Evolutionary conservation across 64 coral and sea anemone genomes (phyloP).

Genomic region (Stichodactyla mertensii): DNA sequence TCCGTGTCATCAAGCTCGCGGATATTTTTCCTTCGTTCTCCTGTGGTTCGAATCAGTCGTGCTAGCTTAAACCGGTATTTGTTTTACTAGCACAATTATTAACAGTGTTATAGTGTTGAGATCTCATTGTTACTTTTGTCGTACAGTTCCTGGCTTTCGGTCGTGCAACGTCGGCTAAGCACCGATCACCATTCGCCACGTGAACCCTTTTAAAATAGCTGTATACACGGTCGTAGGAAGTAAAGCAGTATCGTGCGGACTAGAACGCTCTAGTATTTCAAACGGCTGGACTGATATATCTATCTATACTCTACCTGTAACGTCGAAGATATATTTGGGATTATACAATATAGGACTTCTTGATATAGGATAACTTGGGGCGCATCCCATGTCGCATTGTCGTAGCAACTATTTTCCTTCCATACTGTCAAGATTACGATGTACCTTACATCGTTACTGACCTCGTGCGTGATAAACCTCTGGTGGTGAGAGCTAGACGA

Average conservation of each 20-base stretch:
- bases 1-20: constrained; percentile 56
- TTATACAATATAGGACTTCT: constrained; percentile 70
- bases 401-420: neutral
- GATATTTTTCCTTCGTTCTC: constrained; percentile 39
- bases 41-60: constrained; percentile 15
- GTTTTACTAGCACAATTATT: too few relatives aligned
- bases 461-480: too few relatives aligned
- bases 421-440: neutral
- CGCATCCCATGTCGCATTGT: constrained; percentile 80
- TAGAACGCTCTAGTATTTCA: too few relatives aligned
- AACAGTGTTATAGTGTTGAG: too few relatives aligned
- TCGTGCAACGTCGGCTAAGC: too few relatives aligned
- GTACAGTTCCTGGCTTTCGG: too few relatives aligned
- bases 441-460: neutral
- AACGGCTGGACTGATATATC: too few relatives aligned
- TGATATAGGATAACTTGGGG: constrained; percentile 76
- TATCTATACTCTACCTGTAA: constrained; percentile 36
- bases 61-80: neutral
- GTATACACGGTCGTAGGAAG: too few relatives aligned
- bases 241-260: too few relatives aligned
- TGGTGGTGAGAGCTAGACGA: neutral
- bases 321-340: constrained; percentile 42
- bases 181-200: too few relatives aligned
- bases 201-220: too few relatives aligned
- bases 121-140: too few relatives aligned